A percentile compares a stretch with the other conserved stretches of the same genome.
Evolutionary conservation across 2,113 vertebrate genomes (phyloP).

Genomic region (Mystacornis crossleyi): DNA sequence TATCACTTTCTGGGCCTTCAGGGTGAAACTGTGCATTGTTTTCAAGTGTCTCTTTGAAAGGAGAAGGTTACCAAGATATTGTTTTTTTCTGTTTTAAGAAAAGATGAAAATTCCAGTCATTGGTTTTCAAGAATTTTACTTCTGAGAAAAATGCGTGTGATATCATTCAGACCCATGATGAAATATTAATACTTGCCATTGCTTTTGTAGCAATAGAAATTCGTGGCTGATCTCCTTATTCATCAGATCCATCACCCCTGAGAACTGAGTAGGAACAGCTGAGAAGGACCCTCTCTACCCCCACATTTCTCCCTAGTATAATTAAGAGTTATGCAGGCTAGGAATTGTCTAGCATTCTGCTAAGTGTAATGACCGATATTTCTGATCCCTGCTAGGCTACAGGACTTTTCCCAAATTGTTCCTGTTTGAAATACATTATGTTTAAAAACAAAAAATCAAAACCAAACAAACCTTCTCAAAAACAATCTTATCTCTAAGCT

Average conservation of each 20-base stretch:
- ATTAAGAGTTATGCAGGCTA: background rate
- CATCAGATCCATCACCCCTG: background rate
- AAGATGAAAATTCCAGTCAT: background rate
- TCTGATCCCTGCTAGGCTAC: background rate
- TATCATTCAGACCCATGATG: background rate
- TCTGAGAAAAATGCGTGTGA: background rate
- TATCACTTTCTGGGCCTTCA: background rate
- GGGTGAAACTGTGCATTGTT: background rate
- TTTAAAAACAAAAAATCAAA: background rate
- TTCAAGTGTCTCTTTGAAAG: background rate
- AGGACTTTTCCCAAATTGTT: background rate
- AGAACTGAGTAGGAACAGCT: background rate
- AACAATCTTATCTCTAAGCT: background rate
- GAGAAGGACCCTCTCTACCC: background rate
- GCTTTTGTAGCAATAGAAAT: background rate
- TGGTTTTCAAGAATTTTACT: background rate
- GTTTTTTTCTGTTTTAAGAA: background rate
- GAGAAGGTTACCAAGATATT: background rate
- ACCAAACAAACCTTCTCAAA: accelerated
- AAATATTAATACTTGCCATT: background rate
- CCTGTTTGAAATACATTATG: background rate
- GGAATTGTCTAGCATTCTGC: background rate
- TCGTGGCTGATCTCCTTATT: background rate
- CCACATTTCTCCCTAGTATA: background rate
- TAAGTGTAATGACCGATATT: background rate